These are phyloP conservation scores for Tychaedon coryphoeus DNA, from an alignment of 2,113 vertebrate genomes.

Conservation along the genomic window DNA sequence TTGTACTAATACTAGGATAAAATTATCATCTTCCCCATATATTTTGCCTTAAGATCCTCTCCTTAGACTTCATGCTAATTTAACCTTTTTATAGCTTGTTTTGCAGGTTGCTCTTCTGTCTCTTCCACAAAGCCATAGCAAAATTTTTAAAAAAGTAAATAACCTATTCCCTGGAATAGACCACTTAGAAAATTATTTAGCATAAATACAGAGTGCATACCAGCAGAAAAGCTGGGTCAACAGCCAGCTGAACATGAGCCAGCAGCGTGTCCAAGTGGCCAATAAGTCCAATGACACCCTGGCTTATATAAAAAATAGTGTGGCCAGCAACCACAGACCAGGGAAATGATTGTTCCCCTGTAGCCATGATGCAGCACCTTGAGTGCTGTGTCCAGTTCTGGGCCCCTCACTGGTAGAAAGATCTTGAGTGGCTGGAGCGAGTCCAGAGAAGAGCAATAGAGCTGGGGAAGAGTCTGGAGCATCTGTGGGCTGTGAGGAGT, in stretches of 20 bases:
- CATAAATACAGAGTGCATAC: neutral
- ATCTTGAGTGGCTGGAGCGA: fast-evolving
- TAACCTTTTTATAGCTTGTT: neutral
- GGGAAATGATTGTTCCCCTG: neutral
- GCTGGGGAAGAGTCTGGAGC: neutral
- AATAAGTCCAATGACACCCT: fast-evolving
- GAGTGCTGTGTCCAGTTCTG: neutral
- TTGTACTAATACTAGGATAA: neutral
- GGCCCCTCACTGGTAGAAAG: neutral
- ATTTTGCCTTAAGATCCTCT: neutral
- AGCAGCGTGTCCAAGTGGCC: neutral
- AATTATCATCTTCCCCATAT: neutral
- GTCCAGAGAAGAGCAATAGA: neutral
- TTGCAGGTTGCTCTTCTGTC: neutral
- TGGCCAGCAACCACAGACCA: neutral
- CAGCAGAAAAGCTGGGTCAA: neutral
- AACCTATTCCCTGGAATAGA: neutral
- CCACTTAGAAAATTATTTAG: neutral
- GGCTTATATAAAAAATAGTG: neutral
- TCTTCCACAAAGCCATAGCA: neutral
- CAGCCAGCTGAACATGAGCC: neutral
- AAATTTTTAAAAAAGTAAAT: neutral
- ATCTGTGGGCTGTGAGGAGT: fast-evolving
- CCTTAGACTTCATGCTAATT: neutral
- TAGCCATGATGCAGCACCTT: neutral